These are phyloP conservation scores for Petrolisthes cinctipes DNA, from an alignment of 2,888 invertebrate species.

Conservation along the genomic window DNA sequence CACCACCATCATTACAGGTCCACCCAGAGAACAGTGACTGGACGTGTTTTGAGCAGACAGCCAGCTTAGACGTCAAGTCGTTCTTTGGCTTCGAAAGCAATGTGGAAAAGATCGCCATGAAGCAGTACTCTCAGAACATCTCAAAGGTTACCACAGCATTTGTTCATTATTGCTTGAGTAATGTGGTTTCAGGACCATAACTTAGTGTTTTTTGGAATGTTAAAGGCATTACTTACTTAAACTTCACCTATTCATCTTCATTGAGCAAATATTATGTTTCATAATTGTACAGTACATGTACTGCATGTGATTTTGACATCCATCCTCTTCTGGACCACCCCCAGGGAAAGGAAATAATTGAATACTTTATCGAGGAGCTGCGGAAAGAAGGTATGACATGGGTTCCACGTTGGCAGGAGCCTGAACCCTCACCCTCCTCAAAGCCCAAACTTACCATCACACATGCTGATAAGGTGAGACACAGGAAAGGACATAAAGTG, in stretches of 20 bases:
- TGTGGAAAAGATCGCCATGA: slow-evolving; percentile 95
- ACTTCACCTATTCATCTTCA: too few species aligned
- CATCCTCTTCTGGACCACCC: too few species aligned
- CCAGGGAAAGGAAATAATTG: slow-evolving; percentile 93
- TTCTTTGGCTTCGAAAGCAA: slow-evolving; percentile 95
- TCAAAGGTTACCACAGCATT: slow-evolving; percentile 74
- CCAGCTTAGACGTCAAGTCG: slow-evolving; percentile 90
- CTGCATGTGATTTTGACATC: too few species aligned
- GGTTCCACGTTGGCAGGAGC: slow-evolving; percentile 76
- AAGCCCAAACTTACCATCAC: neutral
- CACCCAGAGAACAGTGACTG: slow-evolving; percentile 93
- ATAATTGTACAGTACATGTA: too few species aligned
- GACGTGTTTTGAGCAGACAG: slow-evolving; percentile 96
- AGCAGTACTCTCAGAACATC: slow-evolving; percentile 90
- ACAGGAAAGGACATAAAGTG: too few species aligned
- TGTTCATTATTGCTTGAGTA: too few species aligned
- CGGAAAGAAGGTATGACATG: slow-evolving; percentile 80
- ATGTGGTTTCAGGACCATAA: too few species aligned
- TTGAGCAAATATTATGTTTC: too few species aligned
- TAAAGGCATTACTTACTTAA: too few species aligned
- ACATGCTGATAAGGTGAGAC: neutral
- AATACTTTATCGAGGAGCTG: slow-evolving; percentile 85
- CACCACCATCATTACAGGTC: slow-evolving; percentile 75
- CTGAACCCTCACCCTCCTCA: slow-evolving; percentile 51
- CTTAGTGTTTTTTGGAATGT: too few species aligned